Evolutionary conservation across 2,888 invertebrate genomes (phyloP).

Genomic region (Pheosia tremula): DNA sequence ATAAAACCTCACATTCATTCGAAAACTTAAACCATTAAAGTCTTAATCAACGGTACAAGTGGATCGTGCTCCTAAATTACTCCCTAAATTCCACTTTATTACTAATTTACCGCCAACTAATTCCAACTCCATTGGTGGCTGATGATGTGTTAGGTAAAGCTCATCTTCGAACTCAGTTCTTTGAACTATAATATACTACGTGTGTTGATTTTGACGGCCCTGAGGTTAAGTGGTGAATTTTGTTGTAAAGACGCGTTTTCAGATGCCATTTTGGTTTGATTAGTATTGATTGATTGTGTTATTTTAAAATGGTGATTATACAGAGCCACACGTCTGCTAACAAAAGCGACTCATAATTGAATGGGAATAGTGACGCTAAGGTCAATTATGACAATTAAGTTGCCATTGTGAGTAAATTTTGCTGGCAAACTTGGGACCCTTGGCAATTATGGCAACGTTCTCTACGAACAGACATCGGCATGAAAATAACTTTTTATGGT

Average conservation of each 20-base stretch:
- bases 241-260: neutral
- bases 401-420: no score
- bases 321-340: no score
- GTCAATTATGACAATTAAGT: no score
- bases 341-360: no score
- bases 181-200: neutral
- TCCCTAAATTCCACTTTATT: slow-evolving; percentile 27
- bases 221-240: slow-evolving; percentile 2
- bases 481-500: no score
- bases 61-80: slow-evolving; percentile 33
- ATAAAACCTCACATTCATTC: slow-evolving; percentile 40
- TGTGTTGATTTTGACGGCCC: slow-evolving; percentile 8
- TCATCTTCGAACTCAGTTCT: neutral
- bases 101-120: slow-evolving; percentile 20
- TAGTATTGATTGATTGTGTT: no score
- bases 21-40: slow-evolving; percentile 40
- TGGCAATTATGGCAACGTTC: no score
- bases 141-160: slow-evolving; percentile 9
- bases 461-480: no score
- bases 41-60: slow-evolving; percentile 32
- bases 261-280: neutral
- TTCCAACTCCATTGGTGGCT: slow-evolving; percentile 9
- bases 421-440: no score
- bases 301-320: no score
- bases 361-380: no score